phyloP scores from a whole-genome alignment of 2,797 vertebrate genomes.

The Rhabdophis nuchalis region DNA sequence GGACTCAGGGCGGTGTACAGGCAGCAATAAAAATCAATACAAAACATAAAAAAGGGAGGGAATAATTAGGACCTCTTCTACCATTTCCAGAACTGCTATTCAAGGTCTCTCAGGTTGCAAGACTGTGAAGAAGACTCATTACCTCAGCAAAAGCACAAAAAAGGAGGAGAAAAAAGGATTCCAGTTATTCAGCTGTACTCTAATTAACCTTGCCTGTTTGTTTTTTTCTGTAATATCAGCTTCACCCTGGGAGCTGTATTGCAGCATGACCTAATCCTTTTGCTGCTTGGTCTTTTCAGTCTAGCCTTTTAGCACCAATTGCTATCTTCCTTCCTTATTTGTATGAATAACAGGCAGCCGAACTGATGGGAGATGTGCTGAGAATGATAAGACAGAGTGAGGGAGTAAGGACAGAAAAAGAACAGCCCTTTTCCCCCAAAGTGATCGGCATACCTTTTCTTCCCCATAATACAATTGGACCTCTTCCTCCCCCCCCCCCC shows the following conservation, averaged over 20 bases:
- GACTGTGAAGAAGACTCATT: slow-evolving; percentile 3
- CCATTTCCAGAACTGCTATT: neutral
- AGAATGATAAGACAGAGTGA: slow-evolving; percentile 42
- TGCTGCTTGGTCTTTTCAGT: neutral
- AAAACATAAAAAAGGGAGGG: no score
- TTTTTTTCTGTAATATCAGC: slow-evolving; percentile 17
- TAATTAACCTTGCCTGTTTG: slow-evolving; percentile 23
- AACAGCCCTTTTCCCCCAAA: neutral
- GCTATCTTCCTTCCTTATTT: neutral
- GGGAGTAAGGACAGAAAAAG: neutral
- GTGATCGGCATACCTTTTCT: neutral
- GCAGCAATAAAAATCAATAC: no score
- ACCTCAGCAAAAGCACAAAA: slow-evolving; percentile 8
- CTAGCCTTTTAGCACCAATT: neutral
- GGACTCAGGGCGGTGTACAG: no score
- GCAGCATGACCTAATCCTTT: slow-evolving; percentile 31
- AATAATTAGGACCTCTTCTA: neutral
- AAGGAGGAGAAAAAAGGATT: neutral
- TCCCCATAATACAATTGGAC: neutral
- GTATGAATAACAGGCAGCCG: slow-evolving; percentile 38
- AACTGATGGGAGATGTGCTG: neutral
- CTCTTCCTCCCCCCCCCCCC: neutral
- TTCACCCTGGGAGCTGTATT: neutral
- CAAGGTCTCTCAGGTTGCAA: slow-evolving; percentile 20
- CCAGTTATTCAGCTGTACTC: slow-evolving; percentile 10